phyloP scores from a whole-genome alignment of 2,888 invertebrate genomes.

The Drosophila mercatorum region DNA sequence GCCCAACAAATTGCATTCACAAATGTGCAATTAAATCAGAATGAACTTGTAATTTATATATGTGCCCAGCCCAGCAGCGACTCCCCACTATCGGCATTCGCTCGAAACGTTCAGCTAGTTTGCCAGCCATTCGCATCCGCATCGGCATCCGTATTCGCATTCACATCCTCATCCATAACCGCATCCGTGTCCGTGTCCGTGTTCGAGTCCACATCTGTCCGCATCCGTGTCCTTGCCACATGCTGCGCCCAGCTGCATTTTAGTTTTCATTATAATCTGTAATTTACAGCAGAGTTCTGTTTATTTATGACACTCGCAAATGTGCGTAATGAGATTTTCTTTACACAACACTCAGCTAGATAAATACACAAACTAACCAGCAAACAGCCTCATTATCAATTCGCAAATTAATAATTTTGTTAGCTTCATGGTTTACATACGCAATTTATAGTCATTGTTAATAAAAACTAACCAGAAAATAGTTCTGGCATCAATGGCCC shows the following conservation, averaged over 20 bases:
- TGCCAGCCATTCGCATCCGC: slow-evolving; percentile 26
- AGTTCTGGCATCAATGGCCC: background rate
- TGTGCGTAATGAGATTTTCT: slow-evolving; percentile 71
- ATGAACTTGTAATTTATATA: slow-evolving; percentile 76
- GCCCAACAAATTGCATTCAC: slow-evolving; percentile 59
- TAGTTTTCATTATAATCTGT: slow-evolving; percentile 77
- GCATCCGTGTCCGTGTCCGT: slow-evolving; percentile 12
- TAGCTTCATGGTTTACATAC: background rate
- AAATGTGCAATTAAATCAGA: slow-evolving; percentile 80
- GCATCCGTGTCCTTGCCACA: slow-evolving; percentile 51
- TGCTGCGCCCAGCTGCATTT: slow-evolving; percentile 65
- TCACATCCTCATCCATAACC: slow-evolving; percentile 13
- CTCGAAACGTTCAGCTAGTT: slow-evolving; percentile 14
- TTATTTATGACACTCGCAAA: slow-evolving; percentile 69
- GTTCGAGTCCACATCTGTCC: slow-evolving; percentile 37
- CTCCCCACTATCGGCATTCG: slow-evolving; percentile 37
- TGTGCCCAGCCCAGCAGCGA: slow-evolving; percentile 25
- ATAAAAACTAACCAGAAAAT: background rate
- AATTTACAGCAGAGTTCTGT: slow-evolving; percentile 72
- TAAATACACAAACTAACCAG: slow-evolving; percentile 33
- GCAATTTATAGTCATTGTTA: background rate
- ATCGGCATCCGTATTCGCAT: background rate
- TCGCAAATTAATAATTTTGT: slow-evolving; percentile 41
- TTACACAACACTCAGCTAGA: slow-evolving; percentile 15
- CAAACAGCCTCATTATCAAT: slow-evolving; percentile 46